Percentiles rank a stretch among this genome's conserved stretches.
These are phyloP conservation scores for Recurvirostra avosetta DNA, from an alignment of 2,113 vertebrate genomes.

Conservation along the genomic window DNA sequence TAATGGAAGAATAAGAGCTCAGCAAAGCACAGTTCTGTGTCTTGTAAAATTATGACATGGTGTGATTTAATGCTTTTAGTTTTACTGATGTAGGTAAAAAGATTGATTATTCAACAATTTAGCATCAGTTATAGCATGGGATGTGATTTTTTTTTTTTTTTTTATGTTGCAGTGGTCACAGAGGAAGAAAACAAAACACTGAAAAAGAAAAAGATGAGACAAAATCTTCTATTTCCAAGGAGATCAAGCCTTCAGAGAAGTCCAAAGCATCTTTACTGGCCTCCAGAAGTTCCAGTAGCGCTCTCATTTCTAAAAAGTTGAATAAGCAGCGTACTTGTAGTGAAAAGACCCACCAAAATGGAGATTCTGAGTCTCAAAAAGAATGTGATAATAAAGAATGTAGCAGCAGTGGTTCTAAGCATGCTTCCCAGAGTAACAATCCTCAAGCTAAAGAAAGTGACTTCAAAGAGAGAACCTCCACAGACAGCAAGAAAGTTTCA, in stretches of 20 bases:
- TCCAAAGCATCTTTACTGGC: not conserved
- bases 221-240: not conserved
- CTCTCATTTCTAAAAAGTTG: not conserved
- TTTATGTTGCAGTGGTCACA: not conserved
- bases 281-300: not conserved
- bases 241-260: not conserved
- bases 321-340: not conserved
- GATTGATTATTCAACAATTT: not conserved
- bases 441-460: not conserved
- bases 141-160: not conserved
- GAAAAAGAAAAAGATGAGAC: not conserved
- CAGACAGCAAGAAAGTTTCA: not conserved
- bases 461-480: not conserved
- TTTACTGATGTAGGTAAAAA: not conserved
- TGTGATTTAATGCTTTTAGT: not conserved
- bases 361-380: not conserved
- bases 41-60: not conserved
- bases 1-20: not conserved
- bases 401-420: not conserved
- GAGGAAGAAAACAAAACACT: not conserved
- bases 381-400: not conserved
- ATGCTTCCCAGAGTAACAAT: not conserved
- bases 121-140: not conserved
- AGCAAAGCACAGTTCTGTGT: not conserved
- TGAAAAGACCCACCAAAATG: not conserved